phyloP scores from a whole-genome alignment of 2,797 vertebrate genomes.

The Siniperca scherzeri region DNA sequence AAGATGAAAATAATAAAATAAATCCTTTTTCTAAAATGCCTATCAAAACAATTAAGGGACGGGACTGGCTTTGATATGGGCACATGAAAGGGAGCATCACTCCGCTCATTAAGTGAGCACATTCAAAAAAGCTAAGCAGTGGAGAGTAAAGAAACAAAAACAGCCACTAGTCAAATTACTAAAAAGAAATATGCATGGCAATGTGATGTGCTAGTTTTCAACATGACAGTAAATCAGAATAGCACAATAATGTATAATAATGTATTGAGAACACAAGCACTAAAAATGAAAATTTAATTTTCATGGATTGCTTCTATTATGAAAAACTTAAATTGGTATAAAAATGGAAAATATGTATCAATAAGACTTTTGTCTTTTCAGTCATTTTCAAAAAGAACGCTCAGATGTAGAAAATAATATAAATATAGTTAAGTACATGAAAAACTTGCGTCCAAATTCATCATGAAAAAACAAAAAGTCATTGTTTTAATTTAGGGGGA shows the following conservation, averaged over 20 bases:
- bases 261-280: neutral
- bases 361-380: neutral
- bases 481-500: neutral
- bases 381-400: neutral
- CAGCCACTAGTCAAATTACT: slow-evolving; percentile 39
- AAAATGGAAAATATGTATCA: neutral
- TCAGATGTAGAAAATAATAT: neutral
- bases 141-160: slow-evolving; percentile 41
- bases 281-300: neutral
- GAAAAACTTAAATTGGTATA: neutral
- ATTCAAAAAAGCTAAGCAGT: slow-evolving; percentile 10
- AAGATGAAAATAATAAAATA: slow-evolving; percentile 53
- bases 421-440: neutral
- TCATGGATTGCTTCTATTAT: neutral
- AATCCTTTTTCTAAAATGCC: slow-evolving; percentile 39
- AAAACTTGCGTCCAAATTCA: neutral
- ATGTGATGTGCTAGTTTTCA: slow-evolving; percentile 18
- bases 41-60: slow-evolving; percentile 74
- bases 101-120: slow-evolving; percentile 40
- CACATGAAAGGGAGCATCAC: slow-evolving; percentile 55
- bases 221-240: slow-evolving; percentile 9
- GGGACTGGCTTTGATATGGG: slow-evolving; percentile 55
- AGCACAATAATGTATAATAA: slow-evolving; percentile 1
- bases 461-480: neutral
- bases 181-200: slow-evolving; percentile 13